Conservation (phyloP, 2,113 vertebrate species). For the Serinus canaria region DNA sequence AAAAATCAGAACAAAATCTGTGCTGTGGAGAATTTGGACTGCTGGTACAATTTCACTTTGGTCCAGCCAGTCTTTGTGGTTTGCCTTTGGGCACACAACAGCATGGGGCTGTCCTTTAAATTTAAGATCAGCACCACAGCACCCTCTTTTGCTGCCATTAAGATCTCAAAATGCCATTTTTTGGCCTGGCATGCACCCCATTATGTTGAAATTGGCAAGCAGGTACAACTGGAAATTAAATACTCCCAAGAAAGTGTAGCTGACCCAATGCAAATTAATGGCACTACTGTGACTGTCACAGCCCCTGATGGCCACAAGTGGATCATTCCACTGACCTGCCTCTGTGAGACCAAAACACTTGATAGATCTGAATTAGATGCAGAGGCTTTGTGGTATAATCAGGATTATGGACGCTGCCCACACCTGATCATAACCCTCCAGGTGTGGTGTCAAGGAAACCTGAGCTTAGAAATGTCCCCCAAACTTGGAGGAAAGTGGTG, state of each 20-base stretch:
- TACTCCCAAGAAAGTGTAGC: slow-evolving; percentile 40
- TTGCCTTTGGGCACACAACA: slow-evolving; percentile 43
- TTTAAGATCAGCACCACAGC: slow-evolving; percentile 15
- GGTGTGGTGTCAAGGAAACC: slow-evolving; percentile 37
- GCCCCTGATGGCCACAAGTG: not conserved
- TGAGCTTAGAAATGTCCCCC: not conserved
- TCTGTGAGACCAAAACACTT: not conserved
- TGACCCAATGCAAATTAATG: not conserved
- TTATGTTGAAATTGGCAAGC: not conserved
- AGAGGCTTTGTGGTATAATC: slow-evolving; percentile 16
- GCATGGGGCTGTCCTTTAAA: slow-evolving; percentile 36
- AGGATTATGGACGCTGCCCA: slow-evolving; percentile 1
- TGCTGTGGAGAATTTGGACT: slow-evolving; percentile 20
- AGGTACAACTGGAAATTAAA: slow-evolving; percentile 6
- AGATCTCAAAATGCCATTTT: slow-evolving; percentile 41
- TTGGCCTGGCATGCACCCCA: slow-evolving; percentile 13
- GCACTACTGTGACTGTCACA: not conserved
- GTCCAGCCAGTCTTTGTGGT: slow-evolving; percentile 54
- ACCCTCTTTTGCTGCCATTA: slow-evolving; percentile 1
- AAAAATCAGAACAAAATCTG: slow-evolving; percentile 40
- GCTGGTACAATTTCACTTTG: slow-evolving; percentile 61
- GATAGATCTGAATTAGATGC: not conserved
- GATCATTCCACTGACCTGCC: not conserved
- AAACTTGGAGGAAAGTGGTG: slow-evolving; percentile 47
- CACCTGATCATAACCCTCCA: slow-evolving; percentile 14